Base-by-base conservation (phyloP, 2,888 invertebrate genomes). In the Phyllotreta striolata region DNA sequence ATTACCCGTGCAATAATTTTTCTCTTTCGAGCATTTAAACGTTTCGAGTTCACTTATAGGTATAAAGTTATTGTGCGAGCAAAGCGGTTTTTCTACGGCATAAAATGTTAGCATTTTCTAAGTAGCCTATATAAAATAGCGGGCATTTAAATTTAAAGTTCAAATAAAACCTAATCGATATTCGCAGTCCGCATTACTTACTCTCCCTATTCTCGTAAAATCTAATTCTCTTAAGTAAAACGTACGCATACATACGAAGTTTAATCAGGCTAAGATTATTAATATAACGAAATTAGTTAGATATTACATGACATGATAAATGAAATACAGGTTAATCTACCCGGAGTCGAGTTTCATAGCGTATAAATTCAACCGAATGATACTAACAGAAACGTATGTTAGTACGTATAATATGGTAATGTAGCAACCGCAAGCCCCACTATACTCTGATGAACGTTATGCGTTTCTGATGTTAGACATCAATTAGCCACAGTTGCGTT, bases 1-100 rank as follows among this genome's bases (percentile, higher is more conserved):
- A 44, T 44, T 10, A 44, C 44, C 14, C 44, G 44, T 44, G 44
- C 44, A 44, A 10, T 6, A 24, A 24, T 24, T 24, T n/a, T 24
- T 24, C 14, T 41, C 41, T 14, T n/a, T 12, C 14, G 44, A 44
- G 44, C 12, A 44, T 44, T 44, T 44, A 44, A 44, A 44, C 7
- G 44, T 9, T 41, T 41, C 10, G 9, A 41, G 41, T 9, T 41
- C 24, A 24, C 24, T 24, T 24, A 24, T n/a, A n/a, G n/a, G n/a
- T n/a, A n/a, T 24, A 24, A 24, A 24, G 41, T 41, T 41, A 9
- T 41, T 41, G 4, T 41, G 9, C 41, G 41, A 24, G 4, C 24
- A 24, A 24, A 24, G 24, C 24, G 24, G 24, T 41, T 41, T 41
- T 41, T 41, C 41, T 41, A 2, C 41, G 9, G 10, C 1, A 3